A percentile compares a stretch with the other conserved stretches of the same genome.
Evolutionary conservation across 2,888 invertebrate genomes (phyloP).

Genomic region (Patella ulyssiponensis): DNA sequence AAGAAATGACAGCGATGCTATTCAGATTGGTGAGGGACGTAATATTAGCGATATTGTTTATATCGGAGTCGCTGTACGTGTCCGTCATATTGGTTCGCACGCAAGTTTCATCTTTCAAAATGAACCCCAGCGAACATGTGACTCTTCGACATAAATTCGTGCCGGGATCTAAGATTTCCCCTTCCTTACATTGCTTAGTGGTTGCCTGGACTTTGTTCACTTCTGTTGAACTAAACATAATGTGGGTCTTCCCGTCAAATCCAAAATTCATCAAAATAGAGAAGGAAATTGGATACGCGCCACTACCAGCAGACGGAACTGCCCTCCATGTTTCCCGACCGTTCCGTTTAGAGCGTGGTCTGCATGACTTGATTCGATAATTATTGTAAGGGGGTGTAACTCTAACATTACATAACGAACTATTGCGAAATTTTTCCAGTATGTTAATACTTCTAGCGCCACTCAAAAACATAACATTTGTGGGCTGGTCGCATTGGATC

Average conservation of each 20-base stretch:
- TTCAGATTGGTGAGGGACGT: constrained; percentile 22
- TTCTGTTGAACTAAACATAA: constrained; percentile 51
- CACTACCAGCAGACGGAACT: background rate
- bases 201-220: constrained; percentile 14
- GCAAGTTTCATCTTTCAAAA: constrained; percentile 6
- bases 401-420: constrained; percentile 24
- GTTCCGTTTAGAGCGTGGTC: background rate
- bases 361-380: constrained; percentile 3
- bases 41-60: background rate
- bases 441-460: constrained; percentile 8
- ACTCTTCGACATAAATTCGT: constrained; percentile 26
- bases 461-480: constrained; percentile 28
- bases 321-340: background rate
- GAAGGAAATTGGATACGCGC: constrained; percentile 51
- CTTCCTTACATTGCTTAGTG: constrained; percentile 34
- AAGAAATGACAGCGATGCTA: constrained; percentile 39
- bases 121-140: constrained; percentile 15
- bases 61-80: background rate
- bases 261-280: constrained; percentile 65
- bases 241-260: constrained; percentile 62
- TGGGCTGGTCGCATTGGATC: constrained; percentile 44
- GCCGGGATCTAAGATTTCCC: constrained; percentile 49
- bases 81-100: constrained; percentile 4
- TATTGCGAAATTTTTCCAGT: constrained; percentile 5
- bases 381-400: constrained; percentile 26